Conservation (phyloP, 2,797 vertebrate genomes). For the Chromobotia macracanthus region DNA sequence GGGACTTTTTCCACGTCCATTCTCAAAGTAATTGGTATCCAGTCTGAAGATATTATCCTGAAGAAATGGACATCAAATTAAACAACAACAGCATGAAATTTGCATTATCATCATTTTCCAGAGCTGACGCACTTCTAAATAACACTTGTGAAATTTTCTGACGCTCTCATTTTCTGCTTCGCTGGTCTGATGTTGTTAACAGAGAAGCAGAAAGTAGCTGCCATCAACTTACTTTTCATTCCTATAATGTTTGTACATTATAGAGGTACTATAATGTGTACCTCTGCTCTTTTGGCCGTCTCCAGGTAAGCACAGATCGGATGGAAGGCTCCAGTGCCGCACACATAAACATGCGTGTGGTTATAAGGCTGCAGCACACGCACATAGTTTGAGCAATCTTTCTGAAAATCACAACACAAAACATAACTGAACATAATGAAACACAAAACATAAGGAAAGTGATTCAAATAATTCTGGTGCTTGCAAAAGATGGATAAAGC, state of each 20-base stretch:
- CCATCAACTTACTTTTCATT: slow-evolving; percentile 46
- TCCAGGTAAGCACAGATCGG: slow-evolving; percentile 94
- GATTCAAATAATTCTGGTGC: background rate
- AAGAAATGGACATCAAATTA: slow-evolving; percentile 24
- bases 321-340: slow-evolving; percentile 97
- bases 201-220: slow-evolving; percentile 42
- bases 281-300: slow-evolving; percentile 94
- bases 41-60: slow-evolving; percentile 94
- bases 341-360: slow-evolving; percentile 94
- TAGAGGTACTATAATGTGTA: no score
- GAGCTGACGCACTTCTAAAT: slow-evolving; percentile 46
- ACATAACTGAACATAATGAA: background rate
- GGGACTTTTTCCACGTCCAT: slow-evolving; percentile 95
- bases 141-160: slow-evolving; percentile 36
- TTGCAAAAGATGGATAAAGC: background rate
- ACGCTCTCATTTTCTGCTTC: slow-evolving; percentile 55
- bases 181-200: slow-evolving; percentile 61
- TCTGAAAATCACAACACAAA: slow-evolving; percentile 73
- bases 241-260: no score
- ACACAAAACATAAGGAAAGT: background rate
- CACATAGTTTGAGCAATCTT: slow-evolving; percentile 97
- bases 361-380: slow-evolving; percentile 93
- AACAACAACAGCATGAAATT: background rate
- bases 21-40: slow-evolving; percentile 87
- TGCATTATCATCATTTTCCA: slow-evolving; percentile 52